phyloP scores from a whole-genome alignment of 2,888 invertebrate species.

The Actias luna region DNA sequence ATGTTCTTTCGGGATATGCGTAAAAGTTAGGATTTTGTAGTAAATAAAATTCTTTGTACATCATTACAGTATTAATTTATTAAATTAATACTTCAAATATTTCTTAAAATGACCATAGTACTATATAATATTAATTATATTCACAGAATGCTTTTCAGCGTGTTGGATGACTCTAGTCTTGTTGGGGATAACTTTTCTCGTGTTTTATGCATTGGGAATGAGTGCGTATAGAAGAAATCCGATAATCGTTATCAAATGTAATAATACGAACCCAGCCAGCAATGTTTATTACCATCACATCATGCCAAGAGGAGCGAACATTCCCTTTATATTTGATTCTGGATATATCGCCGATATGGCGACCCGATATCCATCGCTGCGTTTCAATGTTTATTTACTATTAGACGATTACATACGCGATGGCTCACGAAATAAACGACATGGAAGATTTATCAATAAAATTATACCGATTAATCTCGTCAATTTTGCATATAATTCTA shows the following conservation, averaged over 20 bases:
- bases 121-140: neutral
- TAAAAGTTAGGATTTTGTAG: too few species aligned
- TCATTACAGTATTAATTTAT: too few species aligned
- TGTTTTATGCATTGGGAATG: constrained; percentile 61
- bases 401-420: constrained; percentile 53
- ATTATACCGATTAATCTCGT: constrained; percentile 38
- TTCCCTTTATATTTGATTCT: constrained; percentile 48
- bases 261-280: constrained; percentile 47
- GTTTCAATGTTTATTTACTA: constrained; percentile 60
- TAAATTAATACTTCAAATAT: neutral
- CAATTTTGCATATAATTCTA: constrained; percentile 28
- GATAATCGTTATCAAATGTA: constrained; percentile 50
- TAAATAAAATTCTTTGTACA: too few species aligned
- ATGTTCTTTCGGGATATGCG: neutral
- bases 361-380: constrained; percentile 49
- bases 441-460: constrained; percentile 45
- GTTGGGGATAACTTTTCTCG: constrained; percentile 59
- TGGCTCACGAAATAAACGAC: constrained; percentile 35
- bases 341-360: constrained; percentile 60
- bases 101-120: neutral
- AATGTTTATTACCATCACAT: constrained; percentile 63
- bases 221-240: constrained; percentile 53
- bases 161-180: constrained; percentile 70
- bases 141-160: constrained; percentile 66
- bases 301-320: constrained; percentile 41